Evolutionary conservation across 30 jellyfish, hydroid and myxozoan species (phyloP).

Genomic region (Phacellophora camtschatica): DNA sequence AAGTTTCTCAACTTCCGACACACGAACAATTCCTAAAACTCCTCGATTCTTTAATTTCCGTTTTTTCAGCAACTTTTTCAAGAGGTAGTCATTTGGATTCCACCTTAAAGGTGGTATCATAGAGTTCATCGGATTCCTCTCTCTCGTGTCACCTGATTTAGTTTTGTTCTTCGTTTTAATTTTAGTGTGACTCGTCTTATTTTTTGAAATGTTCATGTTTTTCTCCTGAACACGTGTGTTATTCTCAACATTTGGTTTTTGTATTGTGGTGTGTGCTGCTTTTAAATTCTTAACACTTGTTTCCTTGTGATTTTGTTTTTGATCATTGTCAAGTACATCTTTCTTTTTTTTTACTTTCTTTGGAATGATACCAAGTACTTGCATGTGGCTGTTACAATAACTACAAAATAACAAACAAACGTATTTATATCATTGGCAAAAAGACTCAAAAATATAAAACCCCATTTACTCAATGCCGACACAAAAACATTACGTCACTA

Average conservation of each 20-base stretch:
- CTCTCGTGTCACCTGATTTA: background rate
- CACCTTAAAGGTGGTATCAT: conserved; percentile 64
- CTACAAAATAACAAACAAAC: conserved; percentile 31
- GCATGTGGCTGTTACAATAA: conserved; percentile 90
- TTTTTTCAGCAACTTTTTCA: conserved; percentile 24
- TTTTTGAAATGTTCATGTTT: background rate
- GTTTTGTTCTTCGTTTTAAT: background rate
- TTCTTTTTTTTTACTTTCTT: conserved; percentile 57
- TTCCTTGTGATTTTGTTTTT: background rate
- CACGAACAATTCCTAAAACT: background rate
- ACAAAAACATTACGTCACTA: no score
- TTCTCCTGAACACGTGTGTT: background rate
- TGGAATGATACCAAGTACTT: conserved; percentile 87
- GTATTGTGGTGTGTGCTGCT: background rate
- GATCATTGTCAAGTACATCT: background rate
- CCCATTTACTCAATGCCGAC: no score
- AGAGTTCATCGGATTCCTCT: background rate
- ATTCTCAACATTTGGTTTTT: background rate
- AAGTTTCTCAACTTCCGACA: conserved; percentile 15
- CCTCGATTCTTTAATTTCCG: background rate
- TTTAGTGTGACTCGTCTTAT: background rate
- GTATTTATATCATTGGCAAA: no score
- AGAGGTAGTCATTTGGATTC: conserved; percentile 13
- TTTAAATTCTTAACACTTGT: background rate
- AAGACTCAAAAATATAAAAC: no score